These are phyloP conservation scores for Pseudopodoces humilis DNA, from an alignment of 2,113 vertebrate genomes.

Conservation along the genomic window DNA sequence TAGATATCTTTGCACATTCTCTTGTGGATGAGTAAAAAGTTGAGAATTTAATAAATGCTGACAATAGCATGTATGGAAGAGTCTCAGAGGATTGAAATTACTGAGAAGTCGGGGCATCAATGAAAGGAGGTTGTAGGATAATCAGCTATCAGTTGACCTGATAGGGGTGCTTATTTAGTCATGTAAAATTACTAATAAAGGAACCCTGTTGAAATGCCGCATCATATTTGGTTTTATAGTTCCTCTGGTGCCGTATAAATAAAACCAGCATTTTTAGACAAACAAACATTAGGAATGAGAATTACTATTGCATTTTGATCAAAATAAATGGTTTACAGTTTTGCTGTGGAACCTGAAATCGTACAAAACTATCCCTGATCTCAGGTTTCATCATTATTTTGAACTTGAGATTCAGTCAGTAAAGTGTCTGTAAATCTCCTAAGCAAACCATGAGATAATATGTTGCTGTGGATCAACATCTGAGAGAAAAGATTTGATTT, in stretches of 20 bases:
- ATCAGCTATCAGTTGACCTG: slow-evolving; percentile 30
- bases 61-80: slow-evolving; percentile 33
- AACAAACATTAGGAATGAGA: background rate
- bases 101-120: background rate
- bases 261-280: background rate
- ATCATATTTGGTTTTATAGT: background rate
- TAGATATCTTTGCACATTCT: slow-evolving; percentile 61
- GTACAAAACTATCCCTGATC: background rate
- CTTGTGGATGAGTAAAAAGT: slow-evolving; percentile 53
- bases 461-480: background rate
- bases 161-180: slow-evolving; percentile 14
- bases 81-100: slow-evolving; percentile 2
- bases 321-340: background rate
- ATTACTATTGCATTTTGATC: background rate
- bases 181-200: slow-evolving; percentile 16
- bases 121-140: slow-evolving; percentile 16
- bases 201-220: background rate
- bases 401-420: background rate
- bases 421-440: background rate
- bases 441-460: background rate
- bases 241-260: background rate
- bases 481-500: background rate
- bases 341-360: background rate
- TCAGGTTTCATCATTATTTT: background rate
- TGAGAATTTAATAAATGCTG: slow-evolving; percentile 62